These are phyloP conservation scores for Phortica okadai DNA, from an alignment of 2,888 invertebrate species.

Conservation along the genomic window DNA sequence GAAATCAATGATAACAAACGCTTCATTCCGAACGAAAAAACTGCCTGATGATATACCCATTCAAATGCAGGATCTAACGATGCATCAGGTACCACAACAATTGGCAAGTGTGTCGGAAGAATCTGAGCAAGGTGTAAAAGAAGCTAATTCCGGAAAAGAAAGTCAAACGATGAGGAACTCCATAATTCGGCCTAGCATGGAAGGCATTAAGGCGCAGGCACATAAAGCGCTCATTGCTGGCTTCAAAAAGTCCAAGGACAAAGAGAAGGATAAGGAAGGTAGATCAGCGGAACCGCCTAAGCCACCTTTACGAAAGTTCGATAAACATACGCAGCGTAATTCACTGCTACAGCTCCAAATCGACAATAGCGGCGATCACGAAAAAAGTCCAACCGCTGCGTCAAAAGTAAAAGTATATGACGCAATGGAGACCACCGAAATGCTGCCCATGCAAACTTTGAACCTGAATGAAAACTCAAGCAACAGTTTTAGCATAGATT, in stretches of 20 bases:
- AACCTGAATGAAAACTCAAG: conserved; percentile 73
- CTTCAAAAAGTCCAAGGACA: conserved; percentile 76
- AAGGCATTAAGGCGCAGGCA: conserved; percentile 75
- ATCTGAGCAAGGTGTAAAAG: conserved; percentile 64
- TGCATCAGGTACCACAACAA: conserved; percentile 66
- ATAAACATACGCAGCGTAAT: conserved; percentile 73
- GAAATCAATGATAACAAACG: conserved; percentile 98
- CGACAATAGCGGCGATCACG: conserved; percentile 59
- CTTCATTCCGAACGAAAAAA: conserved; percentile 97
- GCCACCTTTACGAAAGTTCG: conserved; percentile 74
- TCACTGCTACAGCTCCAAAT: conserved; percentile 72
- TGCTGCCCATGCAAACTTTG: conserved; percentile 72
- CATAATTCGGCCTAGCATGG: conserved; percentile 75
- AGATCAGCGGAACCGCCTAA: conserved; percentile 66
- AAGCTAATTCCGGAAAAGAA: conserved; percentile 61
- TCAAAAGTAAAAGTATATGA: conserved; percentile 57
- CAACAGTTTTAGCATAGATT: conserved; percentile 71
- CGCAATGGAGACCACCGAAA: conserved; percentile 61
- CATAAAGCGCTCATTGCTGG: conserved; percentile 76
- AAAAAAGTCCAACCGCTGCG: conserved; percentile 57
- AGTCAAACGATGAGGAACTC: conserved; percentile 72
- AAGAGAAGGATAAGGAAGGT: conserved; percentile 71
- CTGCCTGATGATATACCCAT: conserved; percentile 96
- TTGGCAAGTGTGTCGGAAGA: conserved; percentile 76
- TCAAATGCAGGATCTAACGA: conserved; percentile 78